Conservation (phyloP, 1,140 invertebrate species). For the Hyposmocoma kahamanoa region DNA sequence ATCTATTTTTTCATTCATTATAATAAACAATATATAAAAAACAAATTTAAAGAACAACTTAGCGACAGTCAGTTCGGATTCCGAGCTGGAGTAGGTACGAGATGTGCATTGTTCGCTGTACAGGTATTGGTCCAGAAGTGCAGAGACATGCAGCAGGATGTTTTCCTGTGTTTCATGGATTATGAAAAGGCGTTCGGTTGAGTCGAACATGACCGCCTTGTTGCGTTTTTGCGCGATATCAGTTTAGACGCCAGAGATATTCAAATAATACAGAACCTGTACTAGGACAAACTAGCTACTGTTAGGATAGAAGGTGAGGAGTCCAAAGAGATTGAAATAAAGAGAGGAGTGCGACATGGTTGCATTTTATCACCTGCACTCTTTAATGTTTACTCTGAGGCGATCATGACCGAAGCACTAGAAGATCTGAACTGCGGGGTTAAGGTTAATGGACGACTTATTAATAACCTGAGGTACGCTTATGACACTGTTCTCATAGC, state of each 20-base stretch:
- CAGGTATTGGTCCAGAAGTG: conserved; percentile 17
- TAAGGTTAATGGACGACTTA: no score
- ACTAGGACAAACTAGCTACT: conserved; percentile 11
- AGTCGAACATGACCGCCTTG: no score
- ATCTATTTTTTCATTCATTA: no score
- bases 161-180: conserved; percentile 19
- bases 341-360: neutral
- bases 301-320: neutral
- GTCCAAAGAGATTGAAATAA: neutral
- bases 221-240: no score
- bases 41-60: no score
- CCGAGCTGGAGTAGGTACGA: conserved; percentile 10
- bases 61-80: no score
- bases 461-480: no score
- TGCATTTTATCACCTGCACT: no score
- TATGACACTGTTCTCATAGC: no score
- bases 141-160: conserved; percentile 15
- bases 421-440: neutral
- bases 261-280: conserved; percentile 14
- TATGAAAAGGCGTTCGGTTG: conserved; percentile 14
- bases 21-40: no score
- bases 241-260: conserved; percentile 16
- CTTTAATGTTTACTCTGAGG: neutral
- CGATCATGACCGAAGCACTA: neutral
- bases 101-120: conserved; percentile 17